These are phyloP conservation scores for Ambastaia sidthimunki DNA, from an alignment of 2,797 vertebrate species.

Conservation along the genomic window DNA sequence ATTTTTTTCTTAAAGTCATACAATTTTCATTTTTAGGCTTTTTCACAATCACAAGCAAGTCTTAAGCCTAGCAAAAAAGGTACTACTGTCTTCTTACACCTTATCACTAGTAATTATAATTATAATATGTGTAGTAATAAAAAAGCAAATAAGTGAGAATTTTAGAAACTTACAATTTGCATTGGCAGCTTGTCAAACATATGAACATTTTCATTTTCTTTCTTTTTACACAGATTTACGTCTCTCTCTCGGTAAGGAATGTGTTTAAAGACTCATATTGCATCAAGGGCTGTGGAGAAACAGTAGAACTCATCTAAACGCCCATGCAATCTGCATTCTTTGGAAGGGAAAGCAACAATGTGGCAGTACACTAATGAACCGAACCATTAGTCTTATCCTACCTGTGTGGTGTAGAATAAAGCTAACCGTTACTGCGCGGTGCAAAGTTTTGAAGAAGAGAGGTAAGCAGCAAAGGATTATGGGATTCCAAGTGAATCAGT, in stretches of 20 bases:
- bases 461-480: slow-evolving; percentile 24
- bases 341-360: slow-evolving; percentile 15
- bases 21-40: slow-evolving; percentile 65
- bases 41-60: slow-evolving; percentile 81
- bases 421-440: slow-evolving; percentile 22
- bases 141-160: slow-evolving; percentile 71
- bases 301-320: slow-evolving; percentile 19
- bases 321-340: slow-evolving; percentile 36
- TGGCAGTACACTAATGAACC: slow-evolving; percentile 3
- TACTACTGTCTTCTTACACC: slow-evolving; percentile 79
- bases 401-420: slow-evolving; percentile 30
- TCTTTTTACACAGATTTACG: slow-evolving; percentile 62
- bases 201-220: slow-evolving; percentile 67
- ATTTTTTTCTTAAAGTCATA: slow-evolving; percentile 53
- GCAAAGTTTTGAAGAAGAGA: not conserved
- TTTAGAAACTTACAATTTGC: slow-evolving; percentile 74
- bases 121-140: slow-evolving; percentile 62
- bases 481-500: slow-evolving; percentile 4
- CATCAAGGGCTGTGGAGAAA: slow-evolving; percentile 16
- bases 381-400: not conserved
- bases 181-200: slow-evolving; percentile 68
- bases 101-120: slow-evolving; percentile 72
- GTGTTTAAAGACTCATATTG: slow-evolving; percentile 20
- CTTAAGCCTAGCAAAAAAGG: slow-evolving; percentile 79
- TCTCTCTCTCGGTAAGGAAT: slow-evolving; percentile 54